Base-by-base conservation (phyloP, 2,888 invertebrate species). In the Drosophila parthenogenetica region DNA sequence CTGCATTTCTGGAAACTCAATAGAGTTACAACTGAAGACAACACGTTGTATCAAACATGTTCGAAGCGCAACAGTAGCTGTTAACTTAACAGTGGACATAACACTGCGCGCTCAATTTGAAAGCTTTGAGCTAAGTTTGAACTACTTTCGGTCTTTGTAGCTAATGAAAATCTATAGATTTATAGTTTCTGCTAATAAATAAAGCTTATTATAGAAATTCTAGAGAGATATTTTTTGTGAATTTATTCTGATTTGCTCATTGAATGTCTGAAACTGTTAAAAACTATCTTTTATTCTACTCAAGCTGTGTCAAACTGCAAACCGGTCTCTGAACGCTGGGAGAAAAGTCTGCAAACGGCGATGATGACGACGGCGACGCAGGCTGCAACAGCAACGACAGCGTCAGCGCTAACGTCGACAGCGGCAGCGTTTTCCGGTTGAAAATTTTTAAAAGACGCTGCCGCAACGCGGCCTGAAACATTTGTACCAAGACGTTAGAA, bases 381-480 rank as follows among this genome's bases (percentile, higher is more conserved):
- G 11, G 7, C 67, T 7, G 32, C 43, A 25, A 19, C 62, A 3
- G 32, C 13, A 14, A 22, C 50, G n/a, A 3, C 19, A 29, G 48
- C 57, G 1, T 29, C 42, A 32, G 19, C 60, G n/a, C 25, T 35
- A 39, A n/a, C 64, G 5, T 35, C 49, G 46, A 32, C 79, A 4
- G 65, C 53, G 60, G 46, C 63, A 46, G 73, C 73, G 69, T 83
- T 86, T 85, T 86, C 80, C 86, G 77, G 77, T 81, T 82, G 83
- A 86, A 91, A 92, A 92, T 89, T 92, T 91, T 92, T 92, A 92
- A 91, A 92, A 92, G 92, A 91, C 91, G 91, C 90, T 90, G 92
- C 91, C 90, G 89, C 90, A 89, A 85, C 90, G 84, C 79, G 81
- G 84, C 87, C 78, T 77, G 91, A 89, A 92, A 91, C 92, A 92